Percentiles rank a stretch among this genome's conserved stretches.
Conservation (phyloP, 2,113 vertebrate genomes). For the Brachyhypopomus gauderio region DNA sequence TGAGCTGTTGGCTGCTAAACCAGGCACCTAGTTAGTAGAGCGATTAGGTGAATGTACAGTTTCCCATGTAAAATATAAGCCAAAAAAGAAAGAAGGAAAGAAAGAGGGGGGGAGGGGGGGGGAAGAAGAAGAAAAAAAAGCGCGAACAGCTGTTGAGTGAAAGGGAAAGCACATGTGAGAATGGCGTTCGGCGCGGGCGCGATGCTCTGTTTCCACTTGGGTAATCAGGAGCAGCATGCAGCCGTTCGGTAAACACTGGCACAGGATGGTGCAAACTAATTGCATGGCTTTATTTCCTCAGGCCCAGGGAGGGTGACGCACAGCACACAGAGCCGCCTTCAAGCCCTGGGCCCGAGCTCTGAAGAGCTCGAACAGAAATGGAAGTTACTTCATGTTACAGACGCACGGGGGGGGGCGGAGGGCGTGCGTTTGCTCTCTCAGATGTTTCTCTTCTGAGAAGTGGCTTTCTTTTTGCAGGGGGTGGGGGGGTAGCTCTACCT, state of each 20-base stretch:
- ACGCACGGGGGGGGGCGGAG: background rate
- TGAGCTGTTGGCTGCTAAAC: conserved; percentile 51
- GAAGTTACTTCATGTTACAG: conserved; percentile 27
- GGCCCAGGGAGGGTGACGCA: conserved; percentile 28
- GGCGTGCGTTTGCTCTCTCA: conserved; percentile 15
- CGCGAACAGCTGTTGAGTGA: conserved; percentile 67
- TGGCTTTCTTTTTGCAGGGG: too few species aligned
- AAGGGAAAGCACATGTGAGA: conserved; percentile 64
- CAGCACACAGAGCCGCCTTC: conserved; percentile 28
- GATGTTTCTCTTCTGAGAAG: background rate
- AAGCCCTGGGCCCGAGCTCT: conserved; percentile 13
- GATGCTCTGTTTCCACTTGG: conserved; percentile 61
- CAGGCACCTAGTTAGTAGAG: conserved; percentile 45
- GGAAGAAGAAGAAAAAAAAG: conserved; percentile 37
- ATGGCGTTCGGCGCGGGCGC: conserved; percentile 52
- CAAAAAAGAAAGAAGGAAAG: background rate
- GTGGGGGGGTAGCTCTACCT: too few species aligned
- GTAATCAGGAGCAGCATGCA: conserved; percentile 54
- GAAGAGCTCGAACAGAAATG: conserved; percentile 22
- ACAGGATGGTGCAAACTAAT: conserved; percentile 56
- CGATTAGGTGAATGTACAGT: conserved; percentile 41
- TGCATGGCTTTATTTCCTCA: conserved; percentile 40
- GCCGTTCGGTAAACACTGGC: conserved; percentile 57
- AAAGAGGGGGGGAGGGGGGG: too few species aligned
- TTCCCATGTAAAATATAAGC: conserved; percentile 44